Evolutionary conservation across 2,888 invertebrate genomes (phyloP).

Genomic region (Nebria brevicollis): DNA sequence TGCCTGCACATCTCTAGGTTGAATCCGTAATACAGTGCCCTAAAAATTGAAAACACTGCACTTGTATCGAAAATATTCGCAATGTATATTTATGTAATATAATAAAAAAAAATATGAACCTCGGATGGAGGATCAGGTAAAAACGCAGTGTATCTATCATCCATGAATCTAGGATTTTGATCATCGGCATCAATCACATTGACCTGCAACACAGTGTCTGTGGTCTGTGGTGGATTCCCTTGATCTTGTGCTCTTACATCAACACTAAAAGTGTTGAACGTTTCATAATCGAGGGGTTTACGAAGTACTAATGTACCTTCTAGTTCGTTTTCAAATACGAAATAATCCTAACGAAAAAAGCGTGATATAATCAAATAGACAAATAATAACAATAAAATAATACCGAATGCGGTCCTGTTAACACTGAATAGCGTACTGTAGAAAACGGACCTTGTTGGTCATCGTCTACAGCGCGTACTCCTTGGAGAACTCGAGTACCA

Average conservation of each 20-base stretch:
- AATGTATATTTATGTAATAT: neutral
- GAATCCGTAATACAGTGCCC: constrained; percentile 73
- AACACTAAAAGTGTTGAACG: constrained; percentile 79
- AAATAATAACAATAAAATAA: constrained; percentile 53
- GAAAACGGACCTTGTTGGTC: constrained; percentile 91
- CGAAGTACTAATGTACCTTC: constrained; percentile 85
- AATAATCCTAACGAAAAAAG: constrained; percentile 70
- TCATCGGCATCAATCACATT: constrained; percentile 90
- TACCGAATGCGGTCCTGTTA: constrained; percentile 80
- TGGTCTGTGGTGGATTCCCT: constrained; percentile 80
- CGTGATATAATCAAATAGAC: neutral
- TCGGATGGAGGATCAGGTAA: constrained; percentile 71
- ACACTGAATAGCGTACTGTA: constrained; percentile 83
- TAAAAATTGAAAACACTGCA: constrained; percentile 53
- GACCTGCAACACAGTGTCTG: constrained; percentile 79
- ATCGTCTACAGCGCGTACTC: constrained; percentile 81
- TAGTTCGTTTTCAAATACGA: constrained; percentile 85
- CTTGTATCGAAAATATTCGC: too few relatives aligned
- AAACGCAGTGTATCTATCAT: constrained; percentile 69
- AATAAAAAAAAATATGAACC: constrained; percentile 55
- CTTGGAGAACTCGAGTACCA: constrained; percentile 79
- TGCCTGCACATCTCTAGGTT: constrained; percentile 79
- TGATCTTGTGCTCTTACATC: constrained; percentile 81
- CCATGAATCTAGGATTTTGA: constrained; percentile 84
- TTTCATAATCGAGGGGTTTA: constrained; percentile 86